Percentiles rank a stretch among this genome's conserved stretches.
phyloP scores from a whole-genome alignment of 2,113 vertebrate species.

The Antechinus stuartii region DNA sequence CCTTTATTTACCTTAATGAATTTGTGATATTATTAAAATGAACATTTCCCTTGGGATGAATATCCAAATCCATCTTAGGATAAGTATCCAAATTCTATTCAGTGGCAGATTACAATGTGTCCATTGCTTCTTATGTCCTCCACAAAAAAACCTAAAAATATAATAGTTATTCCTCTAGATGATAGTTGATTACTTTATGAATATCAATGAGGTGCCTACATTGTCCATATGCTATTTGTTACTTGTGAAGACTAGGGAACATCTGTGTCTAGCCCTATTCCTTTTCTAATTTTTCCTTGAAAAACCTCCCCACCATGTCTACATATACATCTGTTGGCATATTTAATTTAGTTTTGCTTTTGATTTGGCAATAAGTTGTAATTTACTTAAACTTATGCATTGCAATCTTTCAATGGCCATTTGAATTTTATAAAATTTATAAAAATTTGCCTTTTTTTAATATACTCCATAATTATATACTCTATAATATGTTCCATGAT shows the following conservation, averaged over 20 bases:
- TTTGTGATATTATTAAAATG: background rate
- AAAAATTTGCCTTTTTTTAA: background rate
- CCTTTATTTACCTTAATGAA: background rate
- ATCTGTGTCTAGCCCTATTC: background rate
- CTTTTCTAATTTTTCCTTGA: background rate
- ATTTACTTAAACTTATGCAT: background rate
- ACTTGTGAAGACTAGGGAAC: background rate
- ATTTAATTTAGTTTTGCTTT: background rate
- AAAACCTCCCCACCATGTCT: background rate
- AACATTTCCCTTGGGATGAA: background rate
- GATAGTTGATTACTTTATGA: background rate
- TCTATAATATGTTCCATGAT: background rate
- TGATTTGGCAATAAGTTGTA: background rate
- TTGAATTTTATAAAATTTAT: background rate
- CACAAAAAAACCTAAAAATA: background rate
- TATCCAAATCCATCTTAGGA: background rate
- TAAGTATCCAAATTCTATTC: background rate
- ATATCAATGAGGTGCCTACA: background rate
- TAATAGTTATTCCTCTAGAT: background rate
- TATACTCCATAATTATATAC: background rate
- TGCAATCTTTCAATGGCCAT: background rate
- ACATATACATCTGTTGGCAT: background rate
- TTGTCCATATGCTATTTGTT: background rate
- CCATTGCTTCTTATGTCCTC: background rate
- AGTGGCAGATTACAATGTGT: background rate